Percentiles rank a stretch among this genome's conserved stretches.
These are phyloP conservation scores for Acrocera orbiculus DNA, from an alignment of 2,888 invertebrate species.

Conservation along the genomic window DNA sequence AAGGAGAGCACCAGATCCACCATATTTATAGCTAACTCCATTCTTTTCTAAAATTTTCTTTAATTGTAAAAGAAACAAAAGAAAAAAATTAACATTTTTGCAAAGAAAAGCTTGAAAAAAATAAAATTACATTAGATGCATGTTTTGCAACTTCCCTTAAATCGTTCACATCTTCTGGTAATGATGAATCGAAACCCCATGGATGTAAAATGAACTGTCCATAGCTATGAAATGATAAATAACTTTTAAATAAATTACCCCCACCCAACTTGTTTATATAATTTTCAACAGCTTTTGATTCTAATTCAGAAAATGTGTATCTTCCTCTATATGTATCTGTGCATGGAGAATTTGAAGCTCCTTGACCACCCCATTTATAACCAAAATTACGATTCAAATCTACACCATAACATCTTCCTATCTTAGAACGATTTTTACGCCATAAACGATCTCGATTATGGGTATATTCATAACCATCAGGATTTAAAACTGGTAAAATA, in stretches of 20 bases:
- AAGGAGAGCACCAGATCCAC: constrained; percentile 57
- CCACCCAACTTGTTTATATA: constrained; percentile 33
- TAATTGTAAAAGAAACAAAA: neutral
- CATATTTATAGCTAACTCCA: constrained; percentile 52
- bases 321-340: constrained; percentile 65
- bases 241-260: constrained; percentile 44
- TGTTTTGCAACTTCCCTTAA: constrained; percentile 49
- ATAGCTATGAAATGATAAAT: constrained; percentile 67
- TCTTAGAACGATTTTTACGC: constrained; percentile 53
- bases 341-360: constrained; percentile 68
- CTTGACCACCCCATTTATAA: constrained; percentile 73
- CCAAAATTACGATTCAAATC: constrained; percentile 81
- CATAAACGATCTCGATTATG: constrained; percentile 66
- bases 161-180: constrained; percentile 52
- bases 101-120: constrained; percentile 32
- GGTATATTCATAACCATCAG: constrained; percentile 77
- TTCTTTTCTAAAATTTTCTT: constrained; percentile 18
- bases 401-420: constrained; percentile 46
- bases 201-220: constrained; percentile 73
- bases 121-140: constrained; percentile 41
- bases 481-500: constrained; percentile 57
- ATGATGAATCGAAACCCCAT: constrained; percentile 63
- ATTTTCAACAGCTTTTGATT: constrained; percentile 50
- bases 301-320: constrained; percentile 71
- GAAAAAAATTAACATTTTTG: constrained; percentile 27